Evolutionary conservation across 2,113 vertebrate species (phyloP), one percentile per base, ranked within the genome.

Genomic region (Platycercus adscitus): DNA sequence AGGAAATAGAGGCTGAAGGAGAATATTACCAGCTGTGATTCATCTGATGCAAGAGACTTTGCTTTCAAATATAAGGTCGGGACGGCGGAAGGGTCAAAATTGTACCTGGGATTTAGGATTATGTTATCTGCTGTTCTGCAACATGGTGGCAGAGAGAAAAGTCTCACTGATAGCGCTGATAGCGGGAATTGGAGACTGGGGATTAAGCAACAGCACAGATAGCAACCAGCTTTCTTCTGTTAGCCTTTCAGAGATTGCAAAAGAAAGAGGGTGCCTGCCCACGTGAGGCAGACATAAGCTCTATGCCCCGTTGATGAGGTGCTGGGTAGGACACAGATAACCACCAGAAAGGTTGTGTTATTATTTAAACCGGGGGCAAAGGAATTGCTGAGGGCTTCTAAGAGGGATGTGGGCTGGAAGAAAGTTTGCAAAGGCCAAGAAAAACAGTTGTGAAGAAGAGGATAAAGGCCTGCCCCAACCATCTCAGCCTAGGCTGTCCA

Each of bases 41-140:
- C 78, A 94, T 96, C 96, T 93, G 96, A 95, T 95, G 95, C 56
- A 84, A 91, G 81, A 89, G 68, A 66, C 73, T 93, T 75, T 35
- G 78, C 94, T 96, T 97, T 96, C 77, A 94, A 94, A 96, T 91
- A 80, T 94, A 96, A 95, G 87, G 75, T 71, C 29, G 0, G 65
- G 49, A 84, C 0, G 0, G 75, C 16, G 0, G 79, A 91, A 79
- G 89, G 86, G 93, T 87, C 96, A 97, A 92, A 92, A 91, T 41
- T 86, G 90, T 93, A 95, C 81, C 91, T 93, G 64, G 96, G 95
- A 96, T 97, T 97, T 97, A 95, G 95, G 96, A 96, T 97, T 97
- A 96, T 55, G 97, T 97, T 97, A 97, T 97, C 96, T 93, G 64
- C 94, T 83, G 88, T 47, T 95, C 88, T 96, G 96, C 95, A 95